Evolutionary conservation across 1,140 invertebrate species (phyloP).

Genomic region (Drosophila truncata): DNA sequence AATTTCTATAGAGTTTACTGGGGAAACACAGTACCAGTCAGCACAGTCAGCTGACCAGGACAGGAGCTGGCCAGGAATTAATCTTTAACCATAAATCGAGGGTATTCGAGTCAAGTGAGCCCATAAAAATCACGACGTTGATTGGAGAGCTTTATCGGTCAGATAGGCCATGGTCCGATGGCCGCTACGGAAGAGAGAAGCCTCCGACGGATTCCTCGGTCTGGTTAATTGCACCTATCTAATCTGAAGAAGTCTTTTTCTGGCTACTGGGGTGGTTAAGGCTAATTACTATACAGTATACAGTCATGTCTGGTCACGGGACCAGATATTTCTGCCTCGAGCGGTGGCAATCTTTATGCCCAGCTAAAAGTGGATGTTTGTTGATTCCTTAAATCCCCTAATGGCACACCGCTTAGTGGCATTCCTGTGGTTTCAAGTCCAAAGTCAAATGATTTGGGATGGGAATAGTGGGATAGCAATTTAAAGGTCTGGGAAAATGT

Average conservation of each 20-base stretch:
- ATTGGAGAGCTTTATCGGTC: slow-evolving; percentile 50
- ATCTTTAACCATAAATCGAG: slow-evolving; percentile 63
- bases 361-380: slow-evolving; percentile 44
- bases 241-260: slow-evolving; percentile 44
- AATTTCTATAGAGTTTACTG: neutral
- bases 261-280: slow-evolving; percentile 24
- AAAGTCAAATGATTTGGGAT: neutral
- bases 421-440: neutral
- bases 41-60: slow-evolving; percentile 65
- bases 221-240: slow-evolving; percentile 27
- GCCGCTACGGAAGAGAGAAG: neutral
- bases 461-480: neutral
- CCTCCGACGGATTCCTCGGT: slow-evolving; percentile 14
- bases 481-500: neutral
- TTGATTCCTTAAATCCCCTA: slow-evolving; percentile 31
- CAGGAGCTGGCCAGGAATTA: slow-evolving; percentile 24
- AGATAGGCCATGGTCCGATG: slow-evolving; percentile 9
- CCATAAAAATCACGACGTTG: slow-evolving; percentile 71
- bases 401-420: slow-evolving; percentile 5
- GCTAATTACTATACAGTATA: slow-evolving; percentile 33
- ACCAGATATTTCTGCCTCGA: slow-evolving; percentile 54
- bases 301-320: slow-evolving; percentile 40
- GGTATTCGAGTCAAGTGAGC: slow-evolving; percentile 55
- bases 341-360: slow-evolving; percentile 40
- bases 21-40: slow-evolving; percentile 43